These are phyloP conservation scores for Scaeva pyrastri DNA, from an alignment of 2,888 invertebrate species.

Conservation along the genomic window DNA sequence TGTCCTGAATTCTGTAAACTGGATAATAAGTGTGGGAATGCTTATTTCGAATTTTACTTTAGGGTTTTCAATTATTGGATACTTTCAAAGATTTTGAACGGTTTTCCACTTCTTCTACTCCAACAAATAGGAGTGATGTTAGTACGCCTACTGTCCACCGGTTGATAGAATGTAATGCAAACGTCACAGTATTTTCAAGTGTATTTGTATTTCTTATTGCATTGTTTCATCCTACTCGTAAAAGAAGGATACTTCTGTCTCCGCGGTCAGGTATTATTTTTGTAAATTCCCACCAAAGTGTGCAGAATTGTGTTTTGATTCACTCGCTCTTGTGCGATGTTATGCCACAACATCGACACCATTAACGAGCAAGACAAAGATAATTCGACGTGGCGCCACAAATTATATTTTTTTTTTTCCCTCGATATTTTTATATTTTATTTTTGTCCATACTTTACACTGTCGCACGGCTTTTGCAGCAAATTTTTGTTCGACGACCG, in stretches of 20 bases:
- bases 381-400: constrained; percentile 53
- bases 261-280: constrained; percentile 43
- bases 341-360: constrained; percentile 73
- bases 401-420: constrained; percentile 49
- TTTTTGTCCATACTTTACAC: constrained; percentile 24
- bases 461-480: constrained; percentile 40
- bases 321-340: constrained; percentile 57
- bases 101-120: too few species aligned
- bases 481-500: constrained; percentile 42
- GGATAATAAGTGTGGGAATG: too few species aligned
- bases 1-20: too few species aligned
- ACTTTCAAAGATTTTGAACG: too few species aligned
- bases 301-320: constrained; percentile 38
- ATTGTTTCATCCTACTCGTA: not conserved
- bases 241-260: constrained; percentile 32
- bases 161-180: too few species aligned
- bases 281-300: constrained; percentile 52
- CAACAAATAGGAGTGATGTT: too few species aligned
- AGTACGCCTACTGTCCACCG: too few species aligned
- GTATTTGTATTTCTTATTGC: not conserved
- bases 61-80: too few species aligned
- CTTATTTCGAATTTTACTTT: too few species aligned
- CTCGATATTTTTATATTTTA: constrained; percentile 14
- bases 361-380: constrained; percentile 48
- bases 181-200: not conserved